A percentile compares a stretch with the other conserved stretches of the same genome.
Conservation (phyloP, 1,140 invertebrate genomes). For the Agrypnia vestita region DNA sequence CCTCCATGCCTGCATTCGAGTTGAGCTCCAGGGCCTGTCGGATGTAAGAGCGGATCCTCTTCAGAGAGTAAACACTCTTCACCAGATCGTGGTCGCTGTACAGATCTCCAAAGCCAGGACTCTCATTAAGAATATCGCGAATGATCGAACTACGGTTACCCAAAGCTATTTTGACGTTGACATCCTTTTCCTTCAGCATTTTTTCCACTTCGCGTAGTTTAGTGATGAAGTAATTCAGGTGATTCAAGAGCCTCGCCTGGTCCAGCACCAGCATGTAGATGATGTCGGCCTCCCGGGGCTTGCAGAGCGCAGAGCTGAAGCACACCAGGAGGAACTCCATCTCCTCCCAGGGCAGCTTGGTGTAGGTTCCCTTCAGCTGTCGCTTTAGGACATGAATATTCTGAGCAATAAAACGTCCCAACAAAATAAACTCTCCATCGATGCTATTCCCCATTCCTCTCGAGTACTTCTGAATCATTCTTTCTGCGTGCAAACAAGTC, state of each 20-base stretch:
- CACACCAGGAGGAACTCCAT: neutral
- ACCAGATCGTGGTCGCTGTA: neutral
- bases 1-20: neutral
- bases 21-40: neutral
- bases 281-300: neutral
- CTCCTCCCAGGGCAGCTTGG: constrained; percentile 1
- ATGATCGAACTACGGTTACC: neutral
- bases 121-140: neutral
- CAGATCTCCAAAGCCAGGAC: neutral
- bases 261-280: neutral
- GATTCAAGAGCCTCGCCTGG: neutral
- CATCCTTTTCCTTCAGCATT: neutral
- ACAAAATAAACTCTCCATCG: constrained; percentile 4
- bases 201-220: neutral
- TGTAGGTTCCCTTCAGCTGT: constrained; percentile 7
- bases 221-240: neutral
- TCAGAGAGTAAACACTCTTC: constrained; percentile 8
- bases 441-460: neutral
- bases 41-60: constrained; percentile 5
- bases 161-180: neutral
- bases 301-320: neutral
- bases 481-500: neutral
- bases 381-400: constrained; percentile 2
- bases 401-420: constrained; percentile 6
- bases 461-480: neutral